phyloP scores from a whole-genome alignment of 2,797 vertebrate genomes.

The Myripristis jacobus region DNA sequence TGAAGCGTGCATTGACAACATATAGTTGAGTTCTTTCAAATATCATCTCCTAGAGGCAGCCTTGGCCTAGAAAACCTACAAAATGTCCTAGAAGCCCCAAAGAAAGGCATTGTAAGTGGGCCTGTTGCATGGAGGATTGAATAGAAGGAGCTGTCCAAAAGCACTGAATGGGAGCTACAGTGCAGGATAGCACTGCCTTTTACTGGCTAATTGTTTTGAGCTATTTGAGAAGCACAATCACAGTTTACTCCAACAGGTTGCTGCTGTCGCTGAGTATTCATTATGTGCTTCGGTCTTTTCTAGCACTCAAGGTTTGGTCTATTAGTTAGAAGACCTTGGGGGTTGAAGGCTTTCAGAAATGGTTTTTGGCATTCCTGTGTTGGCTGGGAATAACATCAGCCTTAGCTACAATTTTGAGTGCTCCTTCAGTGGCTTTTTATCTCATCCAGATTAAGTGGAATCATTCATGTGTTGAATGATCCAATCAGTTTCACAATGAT shows the following conservation, averaged over 20 bases:
- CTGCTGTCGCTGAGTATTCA: background rate
- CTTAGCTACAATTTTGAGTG: constrained; percentile 14
- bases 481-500: constrained; percentile 1
- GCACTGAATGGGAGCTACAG: constrained; percentile 1
- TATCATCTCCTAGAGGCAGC: constrained; percentile 56
- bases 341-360: constrained; percentile 18
- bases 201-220: constrained; percentile 28
- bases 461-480: constrained; percentile 20
- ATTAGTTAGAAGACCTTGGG: constrained; percentile 18
- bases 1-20: constrained; percentile 63
- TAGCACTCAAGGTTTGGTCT: too few species aligned
- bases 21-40: constrained; percentile 64
- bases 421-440: constrained; percentile 6
- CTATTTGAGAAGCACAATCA: constrained; percentile 8
- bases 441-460: constrained; percentile 10
- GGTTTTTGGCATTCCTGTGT: constrained; percentile 2
- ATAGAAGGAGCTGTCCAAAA: constrained; percentile 15
- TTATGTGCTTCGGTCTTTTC: background rate
- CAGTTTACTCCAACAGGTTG: constrained; percentile 9
- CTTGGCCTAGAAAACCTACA: constrained; percentile 58
- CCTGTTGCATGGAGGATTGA: constrained; percentile 20
- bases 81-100: constrained; percentile 71
- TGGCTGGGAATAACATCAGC: background rate
- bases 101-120: constrained; percentile 47
- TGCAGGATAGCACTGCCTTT: constrained; percentile 6